These are phyloP conservation scores for Coenonympha arcania DNA, from an alignment of 2,888 invertebrate species.

Conservation along the genomic window DNA sequence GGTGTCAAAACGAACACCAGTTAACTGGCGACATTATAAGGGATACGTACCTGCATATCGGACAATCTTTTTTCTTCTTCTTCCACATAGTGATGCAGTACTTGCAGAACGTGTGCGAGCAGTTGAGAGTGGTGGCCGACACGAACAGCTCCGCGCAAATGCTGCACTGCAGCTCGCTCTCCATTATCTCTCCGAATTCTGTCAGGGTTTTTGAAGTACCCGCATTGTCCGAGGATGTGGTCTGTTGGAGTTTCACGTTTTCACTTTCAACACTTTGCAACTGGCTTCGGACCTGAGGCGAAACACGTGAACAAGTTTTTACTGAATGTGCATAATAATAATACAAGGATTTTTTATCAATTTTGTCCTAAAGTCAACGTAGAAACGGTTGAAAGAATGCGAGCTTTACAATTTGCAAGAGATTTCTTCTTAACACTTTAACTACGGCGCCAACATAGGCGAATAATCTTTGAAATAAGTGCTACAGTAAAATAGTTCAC, in stretches of 20 bases:
- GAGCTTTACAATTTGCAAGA: too few species aligned
- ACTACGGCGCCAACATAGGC: too few species aligned
- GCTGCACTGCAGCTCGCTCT: slow-evolving; percentile 82
- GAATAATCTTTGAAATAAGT: too few species aligned
- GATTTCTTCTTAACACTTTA: too few species aligned
- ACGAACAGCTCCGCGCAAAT: slow-evolving; percentile 84
- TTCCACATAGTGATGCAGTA: slow-evolving; percentile 82
- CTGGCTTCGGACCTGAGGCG: slow-evolving; percentile 44
- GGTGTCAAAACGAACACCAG: too few species aligned
- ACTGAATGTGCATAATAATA: neutral
- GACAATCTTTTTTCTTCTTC: slow-evolving; percentile 79
- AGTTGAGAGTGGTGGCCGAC: slow-evolving; percentile 79
- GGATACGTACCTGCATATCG: slow-evolving; percentile 78
- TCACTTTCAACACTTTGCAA: slow-evolving; percentile 48
- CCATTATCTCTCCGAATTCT: slow-evolving; percentile 74
- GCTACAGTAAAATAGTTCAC: too few species aligned
- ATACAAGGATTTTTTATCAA: neutral
- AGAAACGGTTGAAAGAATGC: too few species aligned
- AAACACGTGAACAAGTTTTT: neutral
- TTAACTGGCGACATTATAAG: too few species aligned
- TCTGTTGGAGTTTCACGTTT: slow-evolving; percentile 44
- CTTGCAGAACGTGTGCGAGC: slow-evolving; percentile 83
- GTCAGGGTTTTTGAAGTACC: slow-evolving; percentile 43
- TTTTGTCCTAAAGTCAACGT: too few species aligned
- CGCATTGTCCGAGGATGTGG: slow-evolving; percentile 27